These are phyloP conservation scores for Aphelocoma californica DNA, from an alignment of 2,797 vertebrate genomes.

Conservation along the genomic window DNA sequence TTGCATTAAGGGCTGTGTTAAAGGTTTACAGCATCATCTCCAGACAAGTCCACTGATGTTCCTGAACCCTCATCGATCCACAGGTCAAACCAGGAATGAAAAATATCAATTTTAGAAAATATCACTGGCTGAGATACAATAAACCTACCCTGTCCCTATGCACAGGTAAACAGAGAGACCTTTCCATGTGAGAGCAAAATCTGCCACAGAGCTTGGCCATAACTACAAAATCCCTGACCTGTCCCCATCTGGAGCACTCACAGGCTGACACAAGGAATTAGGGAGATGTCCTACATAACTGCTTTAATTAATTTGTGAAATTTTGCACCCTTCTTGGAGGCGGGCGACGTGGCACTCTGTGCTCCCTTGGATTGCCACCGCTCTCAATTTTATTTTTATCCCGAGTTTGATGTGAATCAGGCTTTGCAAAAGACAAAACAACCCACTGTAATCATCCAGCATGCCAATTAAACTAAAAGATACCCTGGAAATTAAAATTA, in stretches of 20 bases:
- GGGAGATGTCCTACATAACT: not conserved
- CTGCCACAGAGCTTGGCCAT: not conserved
- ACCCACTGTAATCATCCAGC: constrained; percentile 37
- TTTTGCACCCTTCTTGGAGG: constrained; percentile 4
- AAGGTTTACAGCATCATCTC: not conserved
- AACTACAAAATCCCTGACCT: not conserved
- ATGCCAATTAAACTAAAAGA: constrained; percentile 69
- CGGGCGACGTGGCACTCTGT: not conserved
- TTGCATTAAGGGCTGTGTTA: not conserved
- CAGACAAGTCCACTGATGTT: not conserved
- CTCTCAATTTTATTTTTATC: constrained; percentile 59
- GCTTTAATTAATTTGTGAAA: constrained; percentile 11
- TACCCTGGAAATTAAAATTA: constrained; percentile 71
- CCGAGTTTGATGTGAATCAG: constrained; percentile 44
- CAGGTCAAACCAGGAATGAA: not conserved
- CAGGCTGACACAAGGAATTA: not conserved
- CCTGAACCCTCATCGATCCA: not conserved
- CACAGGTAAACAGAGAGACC: not conserved
- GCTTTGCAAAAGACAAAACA: constrained; percentile 64
- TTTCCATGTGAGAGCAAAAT: accelerated
- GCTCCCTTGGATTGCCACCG: constrained; percentile 28
- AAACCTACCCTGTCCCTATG: not conserved
- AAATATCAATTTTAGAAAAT: not conserved
- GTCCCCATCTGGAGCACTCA: not conserved
- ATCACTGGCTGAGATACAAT: not conserved